Evolutionary conservation across 2,113 vertebrate genomes (phyloP), one percentile per base, ranked within the genome.

Genomic region (Progne subis): DNA sequence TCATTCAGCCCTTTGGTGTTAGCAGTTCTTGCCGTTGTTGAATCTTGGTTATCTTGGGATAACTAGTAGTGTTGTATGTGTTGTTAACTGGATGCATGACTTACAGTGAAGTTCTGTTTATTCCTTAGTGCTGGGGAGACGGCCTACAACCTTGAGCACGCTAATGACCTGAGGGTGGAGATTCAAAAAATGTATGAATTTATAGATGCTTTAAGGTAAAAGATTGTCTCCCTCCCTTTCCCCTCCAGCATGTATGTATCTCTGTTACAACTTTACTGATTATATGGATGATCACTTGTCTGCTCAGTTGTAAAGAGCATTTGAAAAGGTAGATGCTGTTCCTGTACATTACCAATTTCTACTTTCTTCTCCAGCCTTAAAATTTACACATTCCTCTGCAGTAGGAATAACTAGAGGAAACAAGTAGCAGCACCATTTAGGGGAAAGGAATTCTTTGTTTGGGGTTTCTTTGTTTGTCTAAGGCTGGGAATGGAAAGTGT

Each of bases 101-200:
- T 94, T 69, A 69, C 46, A 52, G 4, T 77, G 24, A 94, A 44
- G 18, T 47, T 82, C 8, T 81, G 2, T 96, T 93, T 91, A 76
- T 96, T 93, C 90, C 60, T 43, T 86, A 99, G 99, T 96, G 98
- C 99, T 20, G 99, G 99, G 43, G 99, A 99, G 97, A 99, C 98
- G 19, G 98, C 99, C 25, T 99, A 99, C 94, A 99, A 76, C 74
- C 98, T 99, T 34, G 99, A 99, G 89, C 98, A 98, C 31, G 99
- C 99, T 25, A 98, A 96, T 53, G 98, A 98, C 82, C 97, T 99
- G 81, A 98, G 99, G 57, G 89, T 99, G 88, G 99, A 99, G 95
- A 99, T 99, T 49, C 99, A 99, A 97, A 99, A 99, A 96, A 98
- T 99, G 52, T 99, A 99, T 3, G 99, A 99, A 90, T 97, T 99